Base-by-base conservation (phyloP, 2,797 vertebrate genomes). In the Clarias platycephalus region DNA sequence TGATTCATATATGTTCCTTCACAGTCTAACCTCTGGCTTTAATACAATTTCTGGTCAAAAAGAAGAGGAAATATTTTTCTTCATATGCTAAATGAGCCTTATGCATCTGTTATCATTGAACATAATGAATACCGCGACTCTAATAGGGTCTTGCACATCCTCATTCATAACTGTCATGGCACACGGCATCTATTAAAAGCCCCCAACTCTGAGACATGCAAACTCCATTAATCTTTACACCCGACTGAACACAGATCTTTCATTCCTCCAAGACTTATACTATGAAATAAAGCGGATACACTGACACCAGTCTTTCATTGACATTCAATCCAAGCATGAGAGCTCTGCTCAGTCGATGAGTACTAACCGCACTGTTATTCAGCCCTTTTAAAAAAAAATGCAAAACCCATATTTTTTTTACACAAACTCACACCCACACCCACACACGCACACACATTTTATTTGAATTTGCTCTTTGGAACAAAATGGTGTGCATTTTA, bases 111-210 rank as follows among this genome's bases (percentile, higher is more conserved):
- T 89, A 87, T 86, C 85, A 67, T 70, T 86, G 70, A 34, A 71
- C 78, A 37, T 88, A 89, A 90, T 91, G 90, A 89, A 90, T 90
- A 90, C 87, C 68, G 20, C 53, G 67, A 44, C 60, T 62, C 71
- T 90, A 91, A 90, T 88, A 81, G 85, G 86, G 81, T 88, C 86
- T 85, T 72, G 28, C 80, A 87, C 79, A 84, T 82, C 64, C 76
- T 79, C 80, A 88, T 92, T 84, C 26, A 86, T 89, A 89, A 89
- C 86, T 86, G 88, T 88, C 89, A 20, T 44, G 66, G 55, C 13
- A 28, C 83, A 82, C 26, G 44, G 83, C 80, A 81, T 79, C 83
- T 88, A 89, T 85, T 87, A 89, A 88, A 89, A 86, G 62, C 84
- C 63, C 44, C 77, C 62, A 77, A 88, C 87, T 85, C 60, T 49